Percentiles rank a stretch among this genome's conserved stretches.
phyloP scores from a whole-genome alignment of 2,113 vertebrate species.

The Stomatorhinus ivindoensis region DNA sequence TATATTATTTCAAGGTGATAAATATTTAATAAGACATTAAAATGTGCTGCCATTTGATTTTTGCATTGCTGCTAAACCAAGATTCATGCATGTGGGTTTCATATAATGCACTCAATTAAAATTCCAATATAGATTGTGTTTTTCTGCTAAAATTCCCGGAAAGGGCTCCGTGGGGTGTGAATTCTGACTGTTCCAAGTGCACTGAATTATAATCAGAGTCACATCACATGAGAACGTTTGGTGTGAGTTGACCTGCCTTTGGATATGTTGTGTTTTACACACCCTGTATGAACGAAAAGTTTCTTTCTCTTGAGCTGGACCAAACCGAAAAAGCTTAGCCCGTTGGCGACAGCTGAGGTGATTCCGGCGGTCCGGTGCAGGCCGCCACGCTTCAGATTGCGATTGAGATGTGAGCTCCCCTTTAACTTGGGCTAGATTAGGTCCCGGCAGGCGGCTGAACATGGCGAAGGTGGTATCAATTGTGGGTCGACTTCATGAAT shows the following conservation, averaged over 20 bases:
- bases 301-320: background rate
- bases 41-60: slow-evolving; percentile 11
- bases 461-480: background rate
- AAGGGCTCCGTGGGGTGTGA: background rate
- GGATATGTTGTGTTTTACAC: background rate
- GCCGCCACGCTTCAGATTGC: background rate
- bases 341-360: background rate
- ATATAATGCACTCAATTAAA: slow-evolving; percentile 4
- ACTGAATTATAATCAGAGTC: background rate
- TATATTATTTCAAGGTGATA: background rate
- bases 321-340: background rate
- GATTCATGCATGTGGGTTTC: background rate
- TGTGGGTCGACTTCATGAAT: background rate
- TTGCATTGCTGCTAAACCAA: background rate
- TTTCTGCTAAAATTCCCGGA: background rate
- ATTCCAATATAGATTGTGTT: background rate
- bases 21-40: slow-evolving; percentile 8
- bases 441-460: background rate
- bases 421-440: background rate
- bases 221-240: background rate
- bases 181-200: background rate
- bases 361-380: background rate
- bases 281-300: background rate
- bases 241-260: background rate
- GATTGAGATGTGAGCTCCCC: background rate